phyloP scores from a whole-genome alignment of 92 coral and sea anemone species.

The Ricordea florida region DNA sequence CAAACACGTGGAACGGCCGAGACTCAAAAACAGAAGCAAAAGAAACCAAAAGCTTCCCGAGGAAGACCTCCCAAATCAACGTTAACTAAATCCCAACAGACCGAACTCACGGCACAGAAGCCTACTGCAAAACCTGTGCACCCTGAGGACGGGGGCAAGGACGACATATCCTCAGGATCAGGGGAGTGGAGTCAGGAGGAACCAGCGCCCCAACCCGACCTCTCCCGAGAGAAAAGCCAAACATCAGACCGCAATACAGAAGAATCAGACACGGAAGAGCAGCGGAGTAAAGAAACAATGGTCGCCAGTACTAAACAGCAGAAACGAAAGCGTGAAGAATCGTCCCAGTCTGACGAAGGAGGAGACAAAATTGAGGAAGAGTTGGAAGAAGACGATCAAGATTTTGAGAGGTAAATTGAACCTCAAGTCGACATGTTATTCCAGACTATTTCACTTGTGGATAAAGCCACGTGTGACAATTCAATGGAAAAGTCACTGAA shows the following conservation, averaged over 20 bases:
- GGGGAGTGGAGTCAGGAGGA: conserved; percentile 53
- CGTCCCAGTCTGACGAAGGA: conserved; percentile 43
- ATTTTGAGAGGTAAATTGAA: conserved; percentile 83
- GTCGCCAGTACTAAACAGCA: not conserved
- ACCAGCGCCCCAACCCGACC: conserved; percentile 17
- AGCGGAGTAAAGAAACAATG: conserved; percentile 8
- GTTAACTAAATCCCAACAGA: conserved; percentile 17
- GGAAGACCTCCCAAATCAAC: conserved; percentile 57
- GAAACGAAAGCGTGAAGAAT: conserved; percentile 57
- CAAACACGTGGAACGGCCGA: conserved; percentile 8
- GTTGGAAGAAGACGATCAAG: conserved; percentile 27
- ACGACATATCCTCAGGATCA: not conserved
- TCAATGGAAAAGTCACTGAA: too few species aligned
- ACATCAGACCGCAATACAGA: conserved; percentile 3
- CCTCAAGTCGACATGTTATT: too few species aligned
- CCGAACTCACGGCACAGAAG: too few species aligned
- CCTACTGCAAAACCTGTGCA: conserved; percentile 13
- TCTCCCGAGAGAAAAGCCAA: not conserved
- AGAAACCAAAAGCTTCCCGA: conserved; percentile 43
- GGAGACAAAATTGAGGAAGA: conserved; percentile 5
- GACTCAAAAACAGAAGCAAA: conserved; percentile 43
- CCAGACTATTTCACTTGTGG: too few species aligned
- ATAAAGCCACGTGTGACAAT: too few species aligned
- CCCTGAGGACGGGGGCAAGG: conserved; percentile 20
- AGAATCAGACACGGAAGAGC: conserved; percentile 5